Conservation (phyloP, 1,140 invertebrate genomes). For the Ganaspis sp. region DNA sequence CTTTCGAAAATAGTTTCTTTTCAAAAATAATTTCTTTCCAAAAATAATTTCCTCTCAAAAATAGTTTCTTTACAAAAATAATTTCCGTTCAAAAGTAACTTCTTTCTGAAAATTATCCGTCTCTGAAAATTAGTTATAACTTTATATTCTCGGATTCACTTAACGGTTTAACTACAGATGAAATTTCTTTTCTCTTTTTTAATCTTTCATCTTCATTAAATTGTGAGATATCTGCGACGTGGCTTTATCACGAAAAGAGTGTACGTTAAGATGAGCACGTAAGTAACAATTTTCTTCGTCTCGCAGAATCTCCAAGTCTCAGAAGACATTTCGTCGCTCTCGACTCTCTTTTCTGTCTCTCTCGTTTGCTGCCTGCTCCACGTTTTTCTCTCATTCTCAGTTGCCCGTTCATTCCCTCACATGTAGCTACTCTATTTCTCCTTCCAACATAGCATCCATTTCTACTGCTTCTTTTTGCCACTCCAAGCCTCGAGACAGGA, state of each 20-base stretch:
- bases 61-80: no score
- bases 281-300: conserved; percentile 38
- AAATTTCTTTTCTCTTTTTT: conserved; percentile 11
- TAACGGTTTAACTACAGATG: not conserved
- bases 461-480: not conserved
- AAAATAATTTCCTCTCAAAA: no score
- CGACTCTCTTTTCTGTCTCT: not conserved
- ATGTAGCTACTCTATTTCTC: not conserved
- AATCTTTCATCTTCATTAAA: conserved; percentile 12
- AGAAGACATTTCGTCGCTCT: conserved; percentile 27
- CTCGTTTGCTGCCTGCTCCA: conserved; percentile 5
- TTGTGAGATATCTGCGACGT: conserved; percentile 15
- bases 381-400: conserved; percentile 14
- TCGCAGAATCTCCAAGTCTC: conserved; percentile 5
- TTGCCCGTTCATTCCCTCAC: conserved; percentile 11
- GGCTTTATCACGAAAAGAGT: conserved; percentile 12
- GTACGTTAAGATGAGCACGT: conserved; percentile 25
- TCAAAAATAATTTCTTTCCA: no score
- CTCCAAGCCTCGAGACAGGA: conserved; percentile 14
- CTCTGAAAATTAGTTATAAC: no score
- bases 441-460: conserved; percentile 12
- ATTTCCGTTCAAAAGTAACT: no score
- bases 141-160: not conserved
- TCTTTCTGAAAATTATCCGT: no score
- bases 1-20: no score